These are phyloP conservation scores for Ornithoptera priamus DNA, from an alignment of 2,888 invertebrate genomes.

Conservation along the genomic window DNA sequence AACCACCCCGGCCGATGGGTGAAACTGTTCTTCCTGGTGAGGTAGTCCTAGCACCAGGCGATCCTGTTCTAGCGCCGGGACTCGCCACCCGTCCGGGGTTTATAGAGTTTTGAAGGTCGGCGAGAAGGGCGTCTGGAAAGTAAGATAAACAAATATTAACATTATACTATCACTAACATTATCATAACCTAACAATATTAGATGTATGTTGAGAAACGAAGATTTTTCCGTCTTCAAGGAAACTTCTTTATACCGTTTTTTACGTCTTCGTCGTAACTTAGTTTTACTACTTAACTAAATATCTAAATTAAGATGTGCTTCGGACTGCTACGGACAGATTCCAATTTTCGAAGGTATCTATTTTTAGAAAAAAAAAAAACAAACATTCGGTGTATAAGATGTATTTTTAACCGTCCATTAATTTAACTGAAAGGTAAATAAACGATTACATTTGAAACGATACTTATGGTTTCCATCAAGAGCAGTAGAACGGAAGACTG, in stretches of 20 bases:
- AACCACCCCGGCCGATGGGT: conserved; percentile 53
- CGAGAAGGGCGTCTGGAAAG: conserved; percentile 94
- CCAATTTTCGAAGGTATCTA: background rate
- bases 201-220: no score
- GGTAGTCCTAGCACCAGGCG: conserved; percentile 77
- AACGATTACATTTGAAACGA: conserved; percentile 1
- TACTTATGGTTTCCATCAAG: background rate
- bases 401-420: background rate
- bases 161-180: background rate
- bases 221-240: no score
- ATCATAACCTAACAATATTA: no score
- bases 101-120: conserved; percentile 97
- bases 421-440: conserved; percentile 10
- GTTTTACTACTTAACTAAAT: no score
- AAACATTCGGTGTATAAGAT: background rate
- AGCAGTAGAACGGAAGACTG: background rate
- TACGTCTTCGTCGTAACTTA: no score
- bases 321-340: background rate
- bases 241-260: no score
- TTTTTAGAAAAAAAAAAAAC: background rate
- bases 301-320: background rate
- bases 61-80: conserved; percentile 60
- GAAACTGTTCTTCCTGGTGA: conserved; percentile 66
- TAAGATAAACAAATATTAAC: conserved; percentile 8
- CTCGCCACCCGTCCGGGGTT: conserved; percentile 80